Base-by-base conservation (phyloP, 2,888 invertebrate species). In the Chrysina gloriosa region DNA sequence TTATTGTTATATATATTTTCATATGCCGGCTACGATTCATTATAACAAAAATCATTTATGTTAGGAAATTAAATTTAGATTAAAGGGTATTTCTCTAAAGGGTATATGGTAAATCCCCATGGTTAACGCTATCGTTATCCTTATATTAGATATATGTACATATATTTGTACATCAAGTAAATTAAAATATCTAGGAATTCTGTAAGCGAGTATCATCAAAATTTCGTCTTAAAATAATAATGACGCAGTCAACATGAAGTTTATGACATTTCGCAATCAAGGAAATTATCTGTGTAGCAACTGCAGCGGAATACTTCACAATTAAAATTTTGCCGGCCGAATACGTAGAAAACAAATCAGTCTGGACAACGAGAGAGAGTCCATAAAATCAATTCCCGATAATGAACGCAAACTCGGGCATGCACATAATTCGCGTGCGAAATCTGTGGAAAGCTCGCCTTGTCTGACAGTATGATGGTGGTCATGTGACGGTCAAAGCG, bases 331-430 rank as follows among this genome's bases (percentile, higher is more conserved):
- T 47, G 54, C 58, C 42, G 11, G 25, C 31, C 52, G 65, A 34
- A 52, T 31, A 52, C 67, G 52, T 56, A 56, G 61, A n/a, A 36
- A 56, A 36, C 70, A 68, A 70, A 70, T 70, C 67, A 70, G 63
- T 34, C 63, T 63, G 36, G 48, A 34, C 61, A 45, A 58, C 65
- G 42, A 48, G 58, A 48, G 67, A 67, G 63, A 61, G 36, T 56
- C 70, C 65, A 68, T 70, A 70, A 70, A 68, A 68, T 70, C 68
- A 70, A 70, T 70, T 63, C 54, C 47, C 25, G 68, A 65, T 70
- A 70, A 68, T 63, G 70, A 68, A 65, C 61, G 56, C 61, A 27
- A 56, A 58, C 63, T 36, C 63, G 63, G 61, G 54, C 65, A 68
- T 61, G 68, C 67, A 70, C 65, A 65, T 65, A 69, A 64, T 68